phyloP scores from a whole-genome alignment of 2,888 invertebrate genomes.

The Parthenolecanium corni region DNA sequence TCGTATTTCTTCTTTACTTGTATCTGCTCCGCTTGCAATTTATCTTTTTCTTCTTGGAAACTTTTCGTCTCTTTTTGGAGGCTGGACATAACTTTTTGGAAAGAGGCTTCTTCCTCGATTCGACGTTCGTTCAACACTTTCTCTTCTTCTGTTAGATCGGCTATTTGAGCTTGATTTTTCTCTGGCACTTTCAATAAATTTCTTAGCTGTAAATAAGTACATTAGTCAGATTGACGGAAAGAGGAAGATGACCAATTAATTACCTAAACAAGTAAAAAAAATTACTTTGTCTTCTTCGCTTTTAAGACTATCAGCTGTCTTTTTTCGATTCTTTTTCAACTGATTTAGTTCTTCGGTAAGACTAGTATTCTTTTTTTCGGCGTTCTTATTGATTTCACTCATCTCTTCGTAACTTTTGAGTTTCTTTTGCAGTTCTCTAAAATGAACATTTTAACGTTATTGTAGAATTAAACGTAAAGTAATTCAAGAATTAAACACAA shows the following conservation, averaged over 20 bases:
- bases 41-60: conserved; percentile 59
- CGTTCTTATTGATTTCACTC: conserved; percentile 12
- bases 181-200: conserved; percentile 55
- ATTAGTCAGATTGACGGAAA: not conserved
- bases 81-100: conserved; percentile 48
- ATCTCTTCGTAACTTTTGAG: conserved; percentile 16
- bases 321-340: conserved; percentile 61
- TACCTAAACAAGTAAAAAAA: not conserved
- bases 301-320: conserved; percentile 54
- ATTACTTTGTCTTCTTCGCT: conserved; percentile 40
- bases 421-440: conserved; percentile 5
- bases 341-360: conserved; percentile 54
- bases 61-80: conserved; percentile 56
- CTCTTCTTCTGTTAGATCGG: conserved; percentile 39
- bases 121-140: conserved; percentile 43
- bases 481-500: not conserved
- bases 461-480: not conserved
- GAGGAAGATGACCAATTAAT: not conserved
- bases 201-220: conserved; percentile 30
- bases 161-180: conserved; percentile 59
- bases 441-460: not conserved
- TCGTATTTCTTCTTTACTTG: conserved; percentile 46
- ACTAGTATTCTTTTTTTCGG: conserved; percentile 44
- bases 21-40: conserved; percentile 54
- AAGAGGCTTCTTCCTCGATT: conserved; percentile 45